Percentiles rank a stretch among this genome's conserved stretches.
phyloP scores from a whole-genome alignment of 1,140 invertebrate genomes.

The Papilio polytes region DNA sequence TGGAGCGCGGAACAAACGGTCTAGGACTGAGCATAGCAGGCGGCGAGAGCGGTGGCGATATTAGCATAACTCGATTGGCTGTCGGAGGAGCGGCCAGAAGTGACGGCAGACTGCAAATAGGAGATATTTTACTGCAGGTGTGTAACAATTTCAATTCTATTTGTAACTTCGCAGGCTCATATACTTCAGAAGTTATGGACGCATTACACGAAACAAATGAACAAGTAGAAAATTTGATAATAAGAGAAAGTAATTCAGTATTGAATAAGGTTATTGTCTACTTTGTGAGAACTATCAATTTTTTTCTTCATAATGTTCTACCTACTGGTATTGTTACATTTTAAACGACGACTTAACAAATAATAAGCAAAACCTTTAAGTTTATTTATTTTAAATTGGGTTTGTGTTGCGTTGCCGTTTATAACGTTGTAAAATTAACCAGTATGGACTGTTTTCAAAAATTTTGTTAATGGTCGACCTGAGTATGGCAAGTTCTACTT shows the following conservation, averaged over 20 bases:
- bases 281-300: no score
- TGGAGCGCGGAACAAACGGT: slow-evolving; percentile 93
- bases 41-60: slow-evolving; percentile 91
- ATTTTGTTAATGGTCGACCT: slow-evolving; percentile 1
- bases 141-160: not conserved
- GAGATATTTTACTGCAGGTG: slow-evolving; percentile 85
- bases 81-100: slow-evolving; percentile 96
- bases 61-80: slow-evolving; percentile 99
- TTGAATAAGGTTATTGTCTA: no score
- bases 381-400: not conserved
- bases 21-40: slow-evolving; percentile 88
- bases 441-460: slow-evolving; percentile 2
- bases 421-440: not conserved
- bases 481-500: slow-evolving; percentile 6
- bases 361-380: no score
- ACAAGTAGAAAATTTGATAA: no score
- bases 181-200: no score
- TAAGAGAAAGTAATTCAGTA: no score
- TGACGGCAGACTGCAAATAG: slow-evolving; percentile 84
- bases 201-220: no score
- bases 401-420: not conserved
- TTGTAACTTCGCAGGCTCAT: no score
- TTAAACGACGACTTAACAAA: no score
- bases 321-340: no score
- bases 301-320: no score